phyloP scores from a whole-genome alignment of 2,888 invertebrate species.

The Antheraea assamensis region DNA sequence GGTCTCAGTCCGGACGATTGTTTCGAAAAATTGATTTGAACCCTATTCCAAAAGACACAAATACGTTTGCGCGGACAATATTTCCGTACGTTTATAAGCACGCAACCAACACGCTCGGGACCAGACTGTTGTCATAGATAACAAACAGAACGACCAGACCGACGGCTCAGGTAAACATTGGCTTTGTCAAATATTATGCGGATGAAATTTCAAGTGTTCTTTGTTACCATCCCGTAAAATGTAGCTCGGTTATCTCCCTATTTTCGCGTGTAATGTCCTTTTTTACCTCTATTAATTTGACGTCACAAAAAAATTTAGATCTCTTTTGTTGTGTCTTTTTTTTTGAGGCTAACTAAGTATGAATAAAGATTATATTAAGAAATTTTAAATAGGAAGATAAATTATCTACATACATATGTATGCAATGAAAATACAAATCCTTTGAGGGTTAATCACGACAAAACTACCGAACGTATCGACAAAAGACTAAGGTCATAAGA shows the following conservation, averaged over 20 bases:
- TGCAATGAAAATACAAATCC: no score
- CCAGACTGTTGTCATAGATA: constrained; percentile 66
- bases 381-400: no score
- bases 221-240: constrained; percentile 48
- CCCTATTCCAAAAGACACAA: constrained; percentile 62
- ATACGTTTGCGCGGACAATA: constrained; percentile 54
- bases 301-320: background rate
- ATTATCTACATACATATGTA: no score
- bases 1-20: constrained; percentile 47
- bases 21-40: constrained; percentile 69
- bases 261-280: constrained; percentile 25
- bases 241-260: constrained; percentile 31
- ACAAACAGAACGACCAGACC: constrained; percentile 64
- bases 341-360: background rate
- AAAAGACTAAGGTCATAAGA: no score
- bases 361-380: no score
- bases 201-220: constrained; percentile 68
- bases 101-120: constrained; percentile 42
- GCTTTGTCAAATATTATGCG: constrained; percentile 70
- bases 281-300: constrained; percentile 27
- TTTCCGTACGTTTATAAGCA: constrained; percentile 52
- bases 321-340: background rate
- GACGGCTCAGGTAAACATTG: constrained; percentile 65
- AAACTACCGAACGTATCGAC: no score
- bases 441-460: no score